Conservation (phyloP, 2,888 invertebrate genomes). For the Cephalotes varians region DNA sequence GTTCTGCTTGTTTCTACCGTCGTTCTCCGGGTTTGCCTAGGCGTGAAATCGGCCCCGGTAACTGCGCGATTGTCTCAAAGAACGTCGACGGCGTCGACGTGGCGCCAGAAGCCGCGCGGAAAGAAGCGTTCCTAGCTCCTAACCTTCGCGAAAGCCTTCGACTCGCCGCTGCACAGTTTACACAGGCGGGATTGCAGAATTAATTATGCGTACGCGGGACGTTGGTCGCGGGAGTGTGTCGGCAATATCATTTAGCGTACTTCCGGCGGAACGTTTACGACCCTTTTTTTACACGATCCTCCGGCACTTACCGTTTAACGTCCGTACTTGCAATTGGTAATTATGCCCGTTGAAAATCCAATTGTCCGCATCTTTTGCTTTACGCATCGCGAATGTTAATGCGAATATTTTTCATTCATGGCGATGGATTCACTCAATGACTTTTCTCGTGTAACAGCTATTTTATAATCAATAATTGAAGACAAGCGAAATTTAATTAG, state of each 20-base stretch:
- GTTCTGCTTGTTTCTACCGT: not conserved
- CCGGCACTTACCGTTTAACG: conserved; percentile 35
- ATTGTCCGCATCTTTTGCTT: conserved; percentile 31
- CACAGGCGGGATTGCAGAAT: conserved; percentile 70
- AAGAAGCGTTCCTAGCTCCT: conserved; percentile 58
- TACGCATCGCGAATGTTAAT: not conserved
- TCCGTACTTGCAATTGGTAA: conserved; percentile 47
- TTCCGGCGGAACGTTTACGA: conserved; percentile 63
- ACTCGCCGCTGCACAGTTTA: conserved; percentile 41
- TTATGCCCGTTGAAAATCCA: conserved; percentile 45
- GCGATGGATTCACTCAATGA: not conserved
- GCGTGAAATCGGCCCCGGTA: conserved; percentile 24
- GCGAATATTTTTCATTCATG: not conserved
- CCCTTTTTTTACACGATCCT: conserved; percentile 45
- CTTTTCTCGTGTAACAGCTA: not conserved
- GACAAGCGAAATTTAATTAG: not conserved
- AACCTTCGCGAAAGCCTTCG: conserved; percentile 33
- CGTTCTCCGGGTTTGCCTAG: not conserved
- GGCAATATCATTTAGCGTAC: conserved; percentile 66
- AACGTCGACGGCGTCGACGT: conserved; percentile 55
- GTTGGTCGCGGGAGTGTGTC: conserved; percentile 61
- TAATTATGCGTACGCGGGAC: conserved; percentile 70
- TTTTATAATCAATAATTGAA: conserved; percentile 5
- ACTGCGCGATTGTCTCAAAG: conserved; percentile 41
- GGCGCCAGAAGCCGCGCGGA: conserved; percentile 65